Percentiles rank a stretch among this genome's conserved stretches.
Evolutionary conservation across 2,888 invertebrate species (phyloP).

Genomic region (Hirudinaria manillensis): DNA sequence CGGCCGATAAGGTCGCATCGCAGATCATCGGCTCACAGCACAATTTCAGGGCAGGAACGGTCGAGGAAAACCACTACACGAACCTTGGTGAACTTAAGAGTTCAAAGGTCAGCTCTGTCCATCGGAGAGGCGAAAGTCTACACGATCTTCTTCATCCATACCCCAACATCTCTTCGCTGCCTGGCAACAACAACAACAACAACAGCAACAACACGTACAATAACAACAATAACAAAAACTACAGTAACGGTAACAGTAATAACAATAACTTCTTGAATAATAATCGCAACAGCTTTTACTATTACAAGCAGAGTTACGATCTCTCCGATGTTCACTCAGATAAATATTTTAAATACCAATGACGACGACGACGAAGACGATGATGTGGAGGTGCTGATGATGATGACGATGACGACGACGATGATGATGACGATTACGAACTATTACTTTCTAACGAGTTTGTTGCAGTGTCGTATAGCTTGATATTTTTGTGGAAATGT

Average conservation of each 20-base stretch:
- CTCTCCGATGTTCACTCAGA: no score
- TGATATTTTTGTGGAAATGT: no score
- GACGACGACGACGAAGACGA: no score
- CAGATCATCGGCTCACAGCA: neutral
- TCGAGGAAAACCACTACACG: neutral
- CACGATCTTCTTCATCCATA: neutral
- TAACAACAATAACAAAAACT: neutral
- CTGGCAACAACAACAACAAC: constrained; percentile 8
- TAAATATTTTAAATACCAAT: no score
- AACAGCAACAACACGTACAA: neutral
- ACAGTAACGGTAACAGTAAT: neutral
- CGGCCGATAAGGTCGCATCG: neutral
- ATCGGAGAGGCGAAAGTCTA: neutral
- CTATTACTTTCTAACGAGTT: no score
- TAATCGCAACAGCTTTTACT: no score
- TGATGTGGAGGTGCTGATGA: no score
- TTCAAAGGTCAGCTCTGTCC: neutral
- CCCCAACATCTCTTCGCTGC: neutral
- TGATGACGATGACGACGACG: no score
- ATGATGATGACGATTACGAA: no score
- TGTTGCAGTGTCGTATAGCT: no score
- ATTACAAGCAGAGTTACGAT: no score
- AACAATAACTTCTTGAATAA: neutral
- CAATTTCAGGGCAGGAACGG: neutral
- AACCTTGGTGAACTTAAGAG: neutral